phyloP scores from a whole-genome alignment of 2,113 vertebrate species.

The Macrotus californicus region DNA sequence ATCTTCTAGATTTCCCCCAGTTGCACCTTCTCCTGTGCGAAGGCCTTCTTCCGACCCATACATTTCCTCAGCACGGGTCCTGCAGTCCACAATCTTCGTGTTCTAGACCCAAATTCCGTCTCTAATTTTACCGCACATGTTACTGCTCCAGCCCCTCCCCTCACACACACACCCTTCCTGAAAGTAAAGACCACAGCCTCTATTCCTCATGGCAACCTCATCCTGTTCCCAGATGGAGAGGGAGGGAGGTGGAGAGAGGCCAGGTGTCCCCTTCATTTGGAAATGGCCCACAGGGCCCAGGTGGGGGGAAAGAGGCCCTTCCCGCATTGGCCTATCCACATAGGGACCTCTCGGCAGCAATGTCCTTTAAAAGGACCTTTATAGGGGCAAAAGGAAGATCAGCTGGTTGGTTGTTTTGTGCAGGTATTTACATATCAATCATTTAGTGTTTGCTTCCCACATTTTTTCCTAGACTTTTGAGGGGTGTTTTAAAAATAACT shows the following conservation, averaged over 20 bases:
- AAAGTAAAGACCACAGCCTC: background rate
- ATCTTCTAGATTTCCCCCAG: background rate
- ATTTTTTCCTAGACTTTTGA: background rate
- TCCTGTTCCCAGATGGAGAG: background rate
- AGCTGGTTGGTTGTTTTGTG: background rate
- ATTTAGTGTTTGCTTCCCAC: background rate
- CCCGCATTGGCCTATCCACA: background rate
- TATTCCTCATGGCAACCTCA: background rate
- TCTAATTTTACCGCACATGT: background rate
- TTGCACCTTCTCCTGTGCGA: background rate
- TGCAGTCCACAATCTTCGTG: background rate
- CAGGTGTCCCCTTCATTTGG: background rate
- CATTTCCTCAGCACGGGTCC: background rate
- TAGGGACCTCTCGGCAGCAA: too few relatives aligned
- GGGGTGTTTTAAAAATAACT: background rate
- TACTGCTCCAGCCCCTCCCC: background rate
- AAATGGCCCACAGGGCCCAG: background rate
- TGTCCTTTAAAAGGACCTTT: background rate
- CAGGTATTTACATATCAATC: background rate
- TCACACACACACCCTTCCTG: background rate
- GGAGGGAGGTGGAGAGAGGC: too few relatives aligned
- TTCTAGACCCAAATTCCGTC: background rate
- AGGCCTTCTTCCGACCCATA: background rate
- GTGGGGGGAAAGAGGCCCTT: background rate
- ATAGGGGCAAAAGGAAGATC: background rate